Evolutionary conservation across 2,797 vertebrate genomes (phyloP).

Genomic region (Epinephelus awoara): DNA sequence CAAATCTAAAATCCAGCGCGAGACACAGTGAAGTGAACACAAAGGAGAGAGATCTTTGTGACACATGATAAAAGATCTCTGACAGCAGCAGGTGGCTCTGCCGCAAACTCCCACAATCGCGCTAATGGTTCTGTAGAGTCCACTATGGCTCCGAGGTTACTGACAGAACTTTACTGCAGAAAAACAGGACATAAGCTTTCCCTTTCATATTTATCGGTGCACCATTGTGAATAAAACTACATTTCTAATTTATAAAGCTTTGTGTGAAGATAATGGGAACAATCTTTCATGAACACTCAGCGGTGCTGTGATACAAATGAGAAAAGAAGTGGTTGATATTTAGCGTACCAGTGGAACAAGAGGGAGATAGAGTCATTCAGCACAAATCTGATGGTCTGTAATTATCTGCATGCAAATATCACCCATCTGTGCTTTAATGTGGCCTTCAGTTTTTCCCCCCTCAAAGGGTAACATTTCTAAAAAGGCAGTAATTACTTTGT

Average conservation of each 20-base stretch:
- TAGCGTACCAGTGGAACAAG: conserved; percentile 42
- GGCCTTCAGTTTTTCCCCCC: conserved; percentile 35
- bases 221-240: not conserved
- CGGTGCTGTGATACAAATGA: conserved; percentile 53
- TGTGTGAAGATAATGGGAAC: conserved; percentile 26
- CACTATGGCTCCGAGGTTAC: not conserved
- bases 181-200: conserved; percentile 3
- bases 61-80: conserved; percentile 51
- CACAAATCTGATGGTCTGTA: conserved; percentile 61
- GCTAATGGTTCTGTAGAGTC: conserved; percentile 27
- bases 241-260: conserved; percentile 39
- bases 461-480: conserved; percentile 74
- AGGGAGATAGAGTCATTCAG: conserved; percentile 38
- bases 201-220: conserved; percentile 21
- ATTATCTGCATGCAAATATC: conserved; percentile 76
- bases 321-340: conserved; percentile 62
- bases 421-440: conserved; percentile 71
- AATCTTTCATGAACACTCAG: conserved; percentile 35
- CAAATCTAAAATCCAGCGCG: conserved; percentile 52
- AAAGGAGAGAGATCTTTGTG: conserved; percentile 38
- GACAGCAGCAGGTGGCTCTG: conserved; percentile 57
- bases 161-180: not conserved
- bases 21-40: conserved; percentile 35
- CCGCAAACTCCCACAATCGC: conserved; percentile 22
- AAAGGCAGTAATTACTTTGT: conserved; percentile 78